These are phyloP conservation scores for Panulirus ornatus DNA, from an alignment of 1,140 invertebrate species.

Conservation along the genomic window DNA sequence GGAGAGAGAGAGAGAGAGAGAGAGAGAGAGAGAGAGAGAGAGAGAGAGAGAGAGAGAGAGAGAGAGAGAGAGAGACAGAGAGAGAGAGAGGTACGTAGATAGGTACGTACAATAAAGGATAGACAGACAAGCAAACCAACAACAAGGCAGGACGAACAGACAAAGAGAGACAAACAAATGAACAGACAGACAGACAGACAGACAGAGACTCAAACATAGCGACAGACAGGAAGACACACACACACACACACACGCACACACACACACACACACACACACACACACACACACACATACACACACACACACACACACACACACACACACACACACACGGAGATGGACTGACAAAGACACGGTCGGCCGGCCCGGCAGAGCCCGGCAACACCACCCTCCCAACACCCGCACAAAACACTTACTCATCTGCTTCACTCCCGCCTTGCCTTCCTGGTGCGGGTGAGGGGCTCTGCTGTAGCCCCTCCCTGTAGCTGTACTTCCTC, in stretches of 20 bases:
- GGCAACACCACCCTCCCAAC: no score
- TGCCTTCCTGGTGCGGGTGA: background rate
- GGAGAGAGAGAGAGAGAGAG: no score
- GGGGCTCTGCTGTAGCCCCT: background rate
- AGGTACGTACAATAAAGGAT: background rate
- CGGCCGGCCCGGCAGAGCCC: no score
- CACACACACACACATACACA: no score
- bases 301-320: no score
- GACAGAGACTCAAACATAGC: background rate
- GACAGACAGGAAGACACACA: background rate
- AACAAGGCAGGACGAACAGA: no score
- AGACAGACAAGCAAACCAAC: no score
- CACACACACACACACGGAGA: no score
- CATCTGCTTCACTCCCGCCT: background rate
- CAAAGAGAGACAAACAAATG: background rate
- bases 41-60: slow-evolving; percentile 45
- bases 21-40: background rate
- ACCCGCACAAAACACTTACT: background rate
- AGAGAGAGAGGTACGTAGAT: background rate
- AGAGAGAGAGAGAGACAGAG: slow-evolving; percentile 28
- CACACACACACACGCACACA: background rate
- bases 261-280: no score
- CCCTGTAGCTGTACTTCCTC: background rate
- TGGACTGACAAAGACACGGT: no score
- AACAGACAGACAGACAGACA: background rate